phyloP scores from a whole-genome alignment of 2,888 invertebrate genomes.

The Mactromeris polynyma region DNA sequence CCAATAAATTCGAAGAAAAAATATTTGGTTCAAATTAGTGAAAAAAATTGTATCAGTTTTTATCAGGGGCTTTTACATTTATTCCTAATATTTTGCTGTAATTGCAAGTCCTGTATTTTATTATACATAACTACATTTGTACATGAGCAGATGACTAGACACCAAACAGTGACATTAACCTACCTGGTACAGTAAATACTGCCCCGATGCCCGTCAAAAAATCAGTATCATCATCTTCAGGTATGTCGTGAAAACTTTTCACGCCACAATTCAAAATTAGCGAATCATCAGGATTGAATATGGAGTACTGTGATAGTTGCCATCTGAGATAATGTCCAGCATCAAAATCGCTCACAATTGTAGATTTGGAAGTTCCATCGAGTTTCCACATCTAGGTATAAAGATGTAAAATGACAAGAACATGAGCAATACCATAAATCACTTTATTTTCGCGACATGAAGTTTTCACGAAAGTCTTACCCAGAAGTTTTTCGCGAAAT shows the following conservation, averaged over 20 bases:
- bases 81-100: no score
- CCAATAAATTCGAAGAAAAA: no score
- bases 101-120: no score
- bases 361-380: not conserved
- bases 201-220: constrained; percentile 56
- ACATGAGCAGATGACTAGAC: not conserved
- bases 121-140: no score
- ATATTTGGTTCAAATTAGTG: no score
- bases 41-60: no score
- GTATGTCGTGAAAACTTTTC: constrained; percentile 37
- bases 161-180: not conserved
- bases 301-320: constrained; percentile 77
- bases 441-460: no score
- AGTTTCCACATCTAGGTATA: constrained; percentile 59
- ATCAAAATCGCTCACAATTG: constrained; percentile 37
- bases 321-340: constrained; percentile 60
- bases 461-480: no score
- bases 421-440: no score
- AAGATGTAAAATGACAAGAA: not conserved
- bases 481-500: no score
- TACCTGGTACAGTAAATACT: constrained; percentile 65
- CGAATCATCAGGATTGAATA: constrained; percentile 73
- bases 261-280: constrained; percentile 75
- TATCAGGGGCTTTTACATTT: no score
- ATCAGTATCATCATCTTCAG: not conserved